phyloP scores from a whole-genome alignment of 2,888 invertebrate genomes.

The Tenthredo amoena region DNA sequence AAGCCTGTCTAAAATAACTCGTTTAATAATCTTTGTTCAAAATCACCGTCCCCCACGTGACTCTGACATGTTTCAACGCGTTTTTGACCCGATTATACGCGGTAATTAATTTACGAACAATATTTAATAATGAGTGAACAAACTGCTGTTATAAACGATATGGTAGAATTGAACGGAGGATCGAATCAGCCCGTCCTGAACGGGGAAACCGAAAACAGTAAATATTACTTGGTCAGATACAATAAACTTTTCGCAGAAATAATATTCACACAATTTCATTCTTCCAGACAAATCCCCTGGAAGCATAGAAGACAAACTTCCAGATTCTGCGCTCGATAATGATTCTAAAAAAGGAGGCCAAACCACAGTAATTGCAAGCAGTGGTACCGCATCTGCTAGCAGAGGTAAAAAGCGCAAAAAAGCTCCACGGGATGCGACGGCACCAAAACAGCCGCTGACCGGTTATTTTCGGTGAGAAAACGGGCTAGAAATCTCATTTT shows the following conservation, averaged over 20 bases:
- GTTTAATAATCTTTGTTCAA: background rate
- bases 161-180: conserved; percentile 67
- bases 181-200: conserved; percentile 68
- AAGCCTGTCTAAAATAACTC: background rate
- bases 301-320: conserved; percentile 70
- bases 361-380: conserved; percentile 54
- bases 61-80: conserved; percentile 24
- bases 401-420: conserved; percentile 85
- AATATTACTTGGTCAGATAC: conserved; percentile 50
- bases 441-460: conserved; percentile 86
- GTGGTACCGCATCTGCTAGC: conserved; percentile 79
- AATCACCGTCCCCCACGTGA: background rate
- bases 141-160: conserved; percentile 60
- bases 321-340: conserved; percentile 68
- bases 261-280: background rate
- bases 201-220: conserved; percentile 71
- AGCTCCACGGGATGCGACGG: conserved; percentile 85
- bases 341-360: conserved; percentile 65
- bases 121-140: conserved; percentile 66
- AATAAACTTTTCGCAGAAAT: background rate
- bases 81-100: background rate
- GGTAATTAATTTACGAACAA: background rate
- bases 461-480: conserved; percentile 78
- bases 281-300: conserved; percentile 66
- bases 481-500: background rate